Conservation (phyloP, 2,888 invertebrate genomes). For the Dorcus parallelipipedus region DNA sequence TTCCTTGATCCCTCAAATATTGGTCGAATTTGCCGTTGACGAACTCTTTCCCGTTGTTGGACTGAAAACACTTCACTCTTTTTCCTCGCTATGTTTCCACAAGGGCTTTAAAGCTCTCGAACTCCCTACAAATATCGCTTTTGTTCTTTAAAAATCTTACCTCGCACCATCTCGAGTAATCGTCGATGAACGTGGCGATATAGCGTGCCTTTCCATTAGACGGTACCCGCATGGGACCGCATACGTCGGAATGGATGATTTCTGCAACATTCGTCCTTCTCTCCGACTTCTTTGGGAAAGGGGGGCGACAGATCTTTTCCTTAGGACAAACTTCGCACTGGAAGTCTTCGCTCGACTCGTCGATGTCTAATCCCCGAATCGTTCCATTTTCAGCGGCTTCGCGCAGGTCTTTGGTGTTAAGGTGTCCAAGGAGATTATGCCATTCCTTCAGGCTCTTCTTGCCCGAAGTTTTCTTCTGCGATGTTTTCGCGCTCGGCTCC, state of each 20-base stretch:
- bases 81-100: conserved; percentile 26
- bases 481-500: background rate
- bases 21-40: too few species aligned
- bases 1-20: too few species aligned
- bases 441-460: conserved; percentile 3
- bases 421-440: conserved; percentile 20
- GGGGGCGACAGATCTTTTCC: conserved; percentile 17
- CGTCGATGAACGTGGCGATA: conserved; percentile 30
- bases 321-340: conserved; percentile 14
- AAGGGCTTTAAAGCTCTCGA: conserved; percentile 19
- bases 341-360: background rate
- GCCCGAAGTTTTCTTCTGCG: background rate
- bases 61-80: conserved; percentile 11
- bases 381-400: background rate
- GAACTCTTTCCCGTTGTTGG: background rate
- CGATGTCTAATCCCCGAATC: background rate
- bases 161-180: conserved; percentile 24
- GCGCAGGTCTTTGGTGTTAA: conserved; percentile 6
- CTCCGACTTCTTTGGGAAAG: conserved; percentile 15
- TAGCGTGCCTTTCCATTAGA: conserved; percentile 22
- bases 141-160: conserved; percentile 26
- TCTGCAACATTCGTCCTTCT: conserved; percentile 21
- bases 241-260: conserved; percentile 27
- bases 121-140: conserved; percentile 21
- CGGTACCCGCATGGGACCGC: conserved; percentile 22